Base-by-base conservation (phyloP, 1,140 invertebrate genomes). In the Aphidius ervi region DNA sequence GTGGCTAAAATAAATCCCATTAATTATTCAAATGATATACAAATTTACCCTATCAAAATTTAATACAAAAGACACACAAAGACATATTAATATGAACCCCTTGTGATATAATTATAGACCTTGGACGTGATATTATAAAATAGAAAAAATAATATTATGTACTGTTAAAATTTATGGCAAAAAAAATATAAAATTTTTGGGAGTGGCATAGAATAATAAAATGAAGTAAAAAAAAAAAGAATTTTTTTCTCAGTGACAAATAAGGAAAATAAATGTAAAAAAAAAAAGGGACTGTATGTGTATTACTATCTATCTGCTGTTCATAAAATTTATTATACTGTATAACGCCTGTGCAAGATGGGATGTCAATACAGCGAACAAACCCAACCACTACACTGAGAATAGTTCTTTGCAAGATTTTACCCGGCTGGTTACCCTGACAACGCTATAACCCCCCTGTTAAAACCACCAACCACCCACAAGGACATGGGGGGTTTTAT, bases 361-460 rank as follows among this genome's bases (percentile, higher is more conserved):
- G 68, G 71, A 73, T 75, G 73, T 72, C 74, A 71, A 74, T 74
- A 73, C 71, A 72, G 59, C 61, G 58, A 48, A 55, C 58, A 39
- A 10, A 54, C 39, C 4, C 39, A 55, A 52, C 58, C 55, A 42
- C 53, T 56, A 47, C 56, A 58, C 55, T 64, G 58, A 40, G 37
- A 65, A 68, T 65, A 66, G 72, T 76, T 78, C 75, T 76, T 77
- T 74, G 74, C 70, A 72, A 72, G 72, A 74, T 78, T 79, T 79
- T 76, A 76, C 75, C 76, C 76, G 74, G 75, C 75, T 68, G 75
- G 77, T 79, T 77, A 73, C 76, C 77, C 66, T 75, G 66, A 75
- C 74, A 78, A 80, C 76, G 69, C 57, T 58, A 65, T 31, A 31
- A 31, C 23, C 69, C 63, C 62, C 62, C 52, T 59, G 66, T 63